Evolutionary conservation across 1,140 invertebrate genomes (phyloP).

Genomic region (Wasmannia auropunctata): DNA sequence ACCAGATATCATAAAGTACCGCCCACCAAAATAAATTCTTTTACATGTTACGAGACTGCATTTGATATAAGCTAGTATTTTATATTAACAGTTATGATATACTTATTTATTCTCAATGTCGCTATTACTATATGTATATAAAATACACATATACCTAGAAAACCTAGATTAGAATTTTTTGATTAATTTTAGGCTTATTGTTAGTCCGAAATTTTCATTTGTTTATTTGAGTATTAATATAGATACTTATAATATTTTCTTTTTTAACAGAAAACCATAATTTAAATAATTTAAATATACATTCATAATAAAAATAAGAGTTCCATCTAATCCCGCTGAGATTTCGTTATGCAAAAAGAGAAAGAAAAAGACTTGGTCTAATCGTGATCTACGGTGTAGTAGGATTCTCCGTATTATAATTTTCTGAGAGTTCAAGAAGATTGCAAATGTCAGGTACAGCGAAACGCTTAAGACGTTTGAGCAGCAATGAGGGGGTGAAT

Average conservation of each 20-base stretch:
- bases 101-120: background rate
- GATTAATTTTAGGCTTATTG: background rate
- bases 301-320: background rate
- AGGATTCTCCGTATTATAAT: conserved; percentile 81
- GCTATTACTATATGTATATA: background rate
- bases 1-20: conserved; percentile 71
- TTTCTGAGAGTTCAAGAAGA: conserved; percentile 82
- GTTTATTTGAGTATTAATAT: background rate
- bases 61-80: background rate
- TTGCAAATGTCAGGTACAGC: conserved; percentile 84
- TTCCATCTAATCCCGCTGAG: background rate
- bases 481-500: conserved; percentile 75
- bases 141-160: background rate
- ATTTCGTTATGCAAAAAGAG: background rate
- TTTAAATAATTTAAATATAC: background rate
- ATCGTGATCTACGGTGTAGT: background rate
- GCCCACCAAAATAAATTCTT: conserved; percentile 31
- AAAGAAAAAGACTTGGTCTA: background rate
- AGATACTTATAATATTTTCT: background rate
- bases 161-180: background rate
- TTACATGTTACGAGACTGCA: background rate
- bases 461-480: conserved; percentile 80
- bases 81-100: background rate
- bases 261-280: background rate
- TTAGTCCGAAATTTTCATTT: background rate